Conservation (phyloP, 2,888 invertebrate species). For the Ormia ochracea region DNA sequence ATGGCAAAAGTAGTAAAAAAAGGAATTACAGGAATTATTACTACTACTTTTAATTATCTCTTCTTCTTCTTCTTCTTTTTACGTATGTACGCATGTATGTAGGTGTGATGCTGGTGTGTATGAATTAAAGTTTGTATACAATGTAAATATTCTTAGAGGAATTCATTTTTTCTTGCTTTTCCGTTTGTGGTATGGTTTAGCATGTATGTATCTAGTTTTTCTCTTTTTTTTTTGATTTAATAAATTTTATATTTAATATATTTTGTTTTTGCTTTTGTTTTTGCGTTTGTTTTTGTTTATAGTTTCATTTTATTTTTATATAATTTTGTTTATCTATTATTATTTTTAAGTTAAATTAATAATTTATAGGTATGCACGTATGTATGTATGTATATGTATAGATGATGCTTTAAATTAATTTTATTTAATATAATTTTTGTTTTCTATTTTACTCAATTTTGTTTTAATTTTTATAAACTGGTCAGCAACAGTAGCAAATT, state of each 20-base stretch:
- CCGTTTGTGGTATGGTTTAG: slow-evolving; percentile 26
- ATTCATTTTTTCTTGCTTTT: slow-evolving; percentile 43
- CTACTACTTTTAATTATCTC: background rate
- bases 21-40: background rate
- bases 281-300: too few relatives aligned
- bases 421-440: slow-evolving; percentile 75
- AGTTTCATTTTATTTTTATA: slow-evolving; percentile 61
- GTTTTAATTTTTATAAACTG: slow-evolving; percentile 74
- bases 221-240: slow-evolving; percentile 69
- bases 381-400: slow-evolving; percentile 59
- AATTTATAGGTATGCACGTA: slow-evolving; percentile 56
- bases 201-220: slow-evolving; percentile 57
- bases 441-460: slow-evolving; percentile 76
- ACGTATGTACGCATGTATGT: background rate
- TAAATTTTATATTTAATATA: slow-evolving; percentile 70
- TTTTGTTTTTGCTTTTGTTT: slow-evolving; percentile 7
- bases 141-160: slow-evolving; percentile 39
- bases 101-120: background rate
- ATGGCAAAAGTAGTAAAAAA: background rate
- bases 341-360: slow-evolving; percentile 50
- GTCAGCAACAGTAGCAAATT: slow-evolving; percentile 77
- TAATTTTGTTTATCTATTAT: slow-evolving; percentile 11
- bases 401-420: slow-evolving; percentile 20
- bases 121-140: slow-evolving; percentile 33
- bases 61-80: background rate